A percentile compares a stretch with the other conserved stretches of the same genome.
These are phyloP conservation scores for Xanthorhoe designata DNA, from an alignment of 2,888 invertebrate species.

Conservation along the genomic window DNA sequence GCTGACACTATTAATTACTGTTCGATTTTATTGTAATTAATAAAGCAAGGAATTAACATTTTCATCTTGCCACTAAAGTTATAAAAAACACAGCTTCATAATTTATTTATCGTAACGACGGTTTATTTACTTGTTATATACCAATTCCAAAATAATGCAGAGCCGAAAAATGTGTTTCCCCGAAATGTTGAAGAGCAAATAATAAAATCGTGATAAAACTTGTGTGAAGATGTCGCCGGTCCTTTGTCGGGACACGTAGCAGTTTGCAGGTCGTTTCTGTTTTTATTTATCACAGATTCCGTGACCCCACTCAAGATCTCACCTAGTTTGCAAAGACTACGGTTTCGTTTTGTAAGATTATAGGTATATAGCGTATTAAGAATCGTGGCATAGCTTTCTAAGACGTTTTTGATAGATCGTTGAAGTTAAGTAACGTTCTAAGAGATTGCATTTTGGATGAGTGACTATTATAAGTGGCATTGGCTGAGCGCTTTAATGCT, in stretches of 20 bases:
- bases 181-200: slow-evolving; percentile 40
- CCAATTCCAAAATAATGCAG: not conserved
- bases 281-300: slow-evolving; percentile 42
- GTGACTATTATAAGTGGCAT: too few relatives aligned
- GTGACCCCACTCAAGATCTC: slow-evolving; percentile 33
- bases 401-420: too few relatives aligned
- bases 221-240: slow-evolving; percentile 36
- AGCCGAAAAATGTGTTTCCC: slow-evolving; percentile 6
- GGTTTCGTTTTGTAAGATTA: slow-evolving; percentile 12
- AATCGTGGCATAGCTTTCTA: too few relatives aligned
- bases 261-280: slow-evolving; percentile 41
- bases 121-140: not conserved
- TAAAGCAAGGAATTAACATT: too few relatives aligned
- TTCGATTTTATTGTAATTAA: too few relatives aligned
- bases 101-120: too few relatives aligned
- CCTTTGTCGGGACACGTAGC: slow-evolving; percentile 46
- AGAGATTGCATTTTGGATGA: too few relatives aligned
- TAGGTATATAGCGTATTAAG: slow-evolving; percentile 5
- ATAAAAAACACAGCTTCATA: too few relatives aligned
- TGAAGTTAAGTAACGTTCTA: too few relatives aligned
- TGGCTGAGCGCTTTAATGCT: too few relatives aligned
- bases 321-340: slow-evolving; percentile 27
- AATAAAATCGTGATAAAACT: slow-evolving; percentile 47
- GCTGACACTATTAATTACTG: too few relatives aligned
- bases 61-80: too few relatives aligned